phyloP scores from a whole-genome alignment of 2,113 vertebrate species.

The Platanista minor region DNA sequence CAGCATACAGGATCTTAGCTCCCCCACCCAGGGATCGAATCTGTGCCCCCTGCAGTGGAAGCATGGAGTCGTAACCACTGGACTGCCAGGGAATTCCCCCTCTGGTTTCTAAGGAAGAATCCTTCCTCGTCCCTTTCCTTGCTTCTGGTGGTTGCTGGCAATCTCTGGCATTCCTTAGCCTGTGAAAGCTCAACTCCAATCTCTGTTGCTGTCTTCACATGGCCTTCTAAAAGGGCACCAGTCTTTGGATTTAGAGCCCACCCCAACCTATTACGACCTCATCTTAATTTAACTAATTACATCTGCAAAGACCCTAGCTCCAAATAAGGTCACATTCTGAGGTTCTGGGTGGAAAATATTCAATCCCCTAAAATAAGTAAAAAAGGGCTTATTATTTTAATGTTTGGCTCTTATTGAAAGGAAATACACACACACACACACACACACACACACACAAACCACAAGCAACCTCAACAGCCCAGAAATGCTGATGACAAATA shows the following conservation, averaged over 20 bases:
- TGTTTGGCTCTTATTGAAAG: not conserved
- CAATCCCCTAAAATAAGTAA: not conserved
- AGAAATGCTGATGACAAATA: not conserved
- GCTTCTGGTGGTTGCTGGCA: not conserved
- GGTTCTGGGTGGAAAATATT: not conserved
- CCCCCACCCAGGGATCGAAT: not conserved
- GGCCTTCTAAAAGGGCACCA: not conserved
- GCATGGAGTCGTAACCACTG: too few species aligned
- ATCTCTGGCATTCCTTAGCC: not conserved
- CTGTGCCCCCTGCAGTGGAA: too few species aligned
- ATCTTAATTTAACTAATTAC: not conserved
- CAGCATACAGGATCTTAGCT: not conserved
- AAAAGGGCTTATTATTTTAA: not conserved
- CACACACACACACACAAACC: not conserved
- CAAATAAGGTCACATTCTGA: not conserved
- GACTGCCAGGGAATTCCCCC: too few species aligned
- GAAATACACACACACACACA: not conserved
- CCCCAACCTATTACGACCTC: not conserved
- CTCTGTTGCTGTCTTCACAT: not conserved
- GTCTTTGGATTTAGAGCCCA: not conserved
- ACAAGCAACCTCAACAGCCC: not conserved
- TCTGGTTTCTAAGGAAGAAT: not conserved
- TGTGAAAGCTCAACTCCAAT: not conserved
- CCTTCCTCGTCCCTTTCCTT: not conserved
- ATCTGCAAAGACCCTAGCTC: not conserved